phyloP scores from a whole-genome alignment of 2,888 invertebrate genomes.

The Parapristionchus giblindavisi region DNA sequence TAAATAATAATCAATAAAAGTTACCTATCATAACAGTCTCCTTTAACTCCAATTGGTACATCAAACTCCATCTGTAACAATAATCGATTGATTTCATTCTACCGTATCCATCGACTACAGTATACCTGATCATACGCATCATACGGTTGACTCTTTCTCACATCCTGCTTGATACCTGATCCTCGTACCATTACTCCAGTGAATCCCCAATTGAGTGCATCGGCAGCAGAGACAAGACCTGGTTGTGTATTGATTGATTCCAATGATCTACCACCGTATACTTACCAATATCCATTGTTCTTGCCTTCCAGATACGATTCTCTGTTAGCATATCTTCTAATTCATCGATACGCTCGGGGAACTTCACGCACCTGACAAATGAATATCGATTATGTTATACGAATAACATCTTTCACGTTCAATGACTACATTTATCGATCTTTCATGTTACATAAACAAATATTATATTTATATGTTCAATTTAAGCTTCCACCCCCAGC shows the following conservation, averaged over 20 bases:
- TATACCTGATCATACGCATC: conserved; percentile 84
- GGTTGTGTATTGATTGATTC: neutral
- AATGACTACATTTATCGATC: neutral
- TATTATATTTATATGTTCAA: no score
- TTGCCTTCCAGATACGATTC: conserved; percentile 91
- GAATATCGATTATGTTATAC: no score
- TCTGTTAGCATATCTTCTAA: conserved; percentile 91
- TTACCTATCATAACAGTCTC: conserved; percentile 95
- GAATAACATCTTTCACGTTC: neutral
- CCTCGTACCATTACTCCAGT: conserved; percentile 97
- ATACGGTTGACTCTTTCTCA: conserved; percentile 93
- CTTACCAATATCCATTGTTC: conserved; percentile 82
- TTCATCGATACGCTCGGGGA: conserved; percentile 91
- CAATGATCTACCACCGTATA: neutral
- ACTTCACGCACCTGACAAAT: conserved; percentile 74
- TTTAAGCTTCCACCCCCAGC: no score
- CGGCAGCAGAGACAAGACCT: conserved; percentile 87
- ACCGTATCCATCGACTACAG: neutral
- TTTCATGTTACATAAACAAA: no score
- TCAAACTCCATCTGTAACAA: conserved; percentile 81
- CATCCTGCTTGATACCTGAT: conserved; percentile 98
- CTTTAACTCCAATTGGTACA: conserved; percentile 91
- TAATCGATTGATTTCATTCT: neutral
- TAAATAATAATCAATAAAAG: no score
- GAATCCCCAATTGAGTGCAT: conserved; percentile 93